Percentiles rank a stretch among this genome's conserved stretches.
Evolutionary conservation across 2,888 invertebrate genomes (phyloP).

Genomic region (Argyresthia albistria): DNA sequence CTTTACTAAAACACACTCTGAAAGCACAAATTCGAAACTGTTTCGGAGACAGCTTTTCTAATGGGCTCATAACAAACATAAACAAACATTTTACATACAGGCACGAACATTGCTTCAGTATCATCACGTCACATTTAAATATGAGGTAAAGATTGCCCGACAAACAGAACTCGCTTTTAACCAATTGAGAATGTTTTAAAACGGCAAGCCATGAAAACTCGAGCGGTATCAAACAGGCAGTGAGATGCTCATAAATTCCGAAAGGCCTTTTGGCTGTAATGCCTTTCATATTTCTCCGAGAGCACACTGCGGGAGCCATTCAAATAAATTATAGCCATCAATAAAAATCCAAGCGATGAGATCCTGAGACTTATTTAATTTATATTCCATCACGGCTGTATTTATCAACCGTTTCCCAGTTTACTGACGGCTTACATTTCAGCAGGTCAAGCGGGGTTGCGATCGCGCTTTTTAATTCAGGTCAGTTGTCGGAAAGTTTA

Average conservation of each 20-base stretch:
- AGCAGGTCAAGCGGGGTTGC: too few relatives aligned
- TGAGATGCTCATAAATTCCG: slow-evolving; percentile 66
- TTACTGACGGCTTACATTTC: too few relatives aligned
- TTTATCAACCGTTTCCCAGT: slow-evolving; percentile 39
- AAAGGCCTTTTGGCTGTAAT: slow-evolving; percentile 68
- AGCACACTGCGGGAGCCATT: slow-evolving; percentile 66
- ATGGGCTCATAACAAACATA: too few relatives aligned
- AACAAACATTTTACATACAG: too few relatives aligned
- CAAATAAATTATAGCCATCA: slow-evolving; percentile 70
- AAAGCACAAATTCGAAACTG: too few relatives aligned
- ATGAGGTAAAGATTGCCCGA: too few relatives aligned
- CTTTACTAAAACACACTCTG: too few relatives aligned
- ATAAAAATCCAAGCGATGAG: slow-evolving; percentile 64
- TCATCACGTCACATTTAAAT: too few relatives aligned
- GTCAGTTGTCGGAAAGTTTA: too few relatives aligned
- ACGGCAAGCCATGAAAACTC: slow-evolving; percentile 37
- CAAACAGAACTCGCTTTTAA: neutral
- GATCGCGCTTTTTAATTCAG: too few relatives aligned
- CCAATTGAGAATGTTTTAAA: slow-evolving; percentile 31
- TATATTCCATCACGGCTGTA: slow-evolving; percentile 63
- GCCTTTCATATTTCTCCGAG: slow-evolving; percentile 68
- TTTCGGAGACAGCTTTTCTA: too few relatives aligned
- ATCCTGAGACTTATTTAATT: slow-evolving; percentile 69
- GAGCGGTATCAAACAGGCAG: slow-evolving; percentile 56
- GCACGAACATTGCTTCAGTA: too few relatives aligned